Evolutionary conservation across 2,113 vertebrate genomes (phyloP), one percentile per base, ranked within the genome.

Genomic region (Hoplias malabaricus): DNA sequence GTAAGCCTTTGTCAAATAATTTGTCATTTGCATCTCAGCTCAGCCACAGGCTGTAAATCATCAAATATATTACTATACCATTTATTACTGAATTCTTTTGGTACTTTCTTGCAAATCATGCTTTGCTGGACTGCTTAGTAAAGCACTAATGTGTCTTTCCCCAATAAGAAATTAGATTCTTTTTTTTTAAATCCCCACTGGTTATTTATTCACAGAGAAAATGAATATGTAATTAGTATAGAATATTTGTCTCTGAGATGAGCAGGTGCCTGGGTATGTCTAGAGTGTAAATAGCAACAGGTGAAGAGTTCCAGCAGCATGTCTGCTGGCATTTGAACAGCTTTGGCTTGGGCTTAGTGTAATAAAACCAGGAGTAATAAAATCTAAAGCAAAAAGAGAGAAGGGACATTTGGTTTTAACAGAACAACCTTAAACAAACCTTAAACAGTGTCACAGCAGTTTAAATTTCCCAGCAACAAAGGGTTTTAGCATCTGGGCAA

Each of bases 21-120:
- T 89, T 88, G 85, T 88, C 86, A 88, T 87, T 86, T 88, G 84
- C 81, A 84, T 88, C 85, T 80, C 74, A 75, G 84, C 84, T 85
- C 73, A 84, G 85, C 88, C 87, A 87, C 38, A 75, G 86, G 86
- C 88, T 84, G 84, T 67, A 82, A 84, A 87, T 86, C 88, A 90
- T 92, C 89, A 85, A 89, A 91, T 89, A 88, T 88, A 90, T 89
- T 81, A 86, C 87, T 86, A 89, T 90, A 86, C 87, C 87, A 91
- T 90, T 91, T 92, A 89, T 91, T 91, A 86, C 83, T 87, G 77
- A 91, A 90, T 91, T 57, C 88, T 92, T 91, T 89, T 87, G 89
- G 89, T 85, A 84, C 85, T 86, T 84, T 85, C 83, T 88, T 88
- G 89, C 87, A 89, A 90, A 75, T 70, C 73, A 87, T 81, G 86